Evolutionary conservation across 2,888 invertebrate species (phyloP), one percentile per base, ranked within the genome.

Genomic region (Synergus japonicus): DNA sequence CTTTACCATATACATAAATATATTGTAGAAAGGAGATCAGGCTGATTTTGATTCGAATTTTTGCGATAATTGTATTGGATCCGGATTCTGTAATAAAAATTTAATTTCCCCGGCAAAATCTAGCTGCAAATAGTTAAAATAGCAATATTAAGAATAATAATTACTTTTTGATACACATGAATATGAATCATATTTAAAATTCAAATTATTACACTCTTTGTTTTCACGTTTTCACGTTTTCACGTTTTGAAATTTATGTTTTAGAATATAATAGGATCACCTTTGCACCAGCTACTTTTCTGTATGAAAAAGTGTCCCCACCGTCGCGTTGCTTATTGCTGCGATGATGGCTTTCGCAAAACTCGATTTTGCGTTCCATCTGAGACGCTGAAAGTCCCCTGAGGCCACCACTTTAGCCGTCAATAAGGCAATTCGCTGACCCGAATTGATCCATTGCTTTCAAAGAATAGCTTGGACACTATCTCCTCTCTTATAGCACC

Each of bases 401-500:
- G 83, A 87, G 85, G 85, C 83, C 82, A 82, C 83, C 83, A 86
- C 83, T 84, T 88, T 87, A 87, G 84, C 87, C 88, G 89, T 91
- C 92, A 92, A 92, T 92, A 92, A 91, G 91, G 91, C 91, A 91
- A 92, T 92, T 91, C 89, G 87, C 88, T 90, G 89, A 88, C 88
- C 90, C 85, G 88, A 91, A 91, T 91, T 91, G 91, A 89, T 87
- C 90, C 87, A 87, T 86, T 86, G 80, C 81, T 79, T 79, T 65
- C 80, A 76, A 85, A 84, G 83, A 85, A 85, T 84, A 78, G 84
- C 82, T 81, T 81, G 22, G 60, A 60, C 12, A 12, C 10, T 60
- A 60, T 60, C 60, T 60, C 18, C 22, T 12, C 22, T 60, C 18
- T 60, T 12, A 2, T 12, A 2, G 60, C 60, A 60, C 12, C 60